Percentiles rank a stretch among this genome's conserved stretches.
These are phyloP conservation scores for Hipparchia semele DNA, from an alignment of 2,888 invertebrate species.

Conservation along the genomic window DNA sequence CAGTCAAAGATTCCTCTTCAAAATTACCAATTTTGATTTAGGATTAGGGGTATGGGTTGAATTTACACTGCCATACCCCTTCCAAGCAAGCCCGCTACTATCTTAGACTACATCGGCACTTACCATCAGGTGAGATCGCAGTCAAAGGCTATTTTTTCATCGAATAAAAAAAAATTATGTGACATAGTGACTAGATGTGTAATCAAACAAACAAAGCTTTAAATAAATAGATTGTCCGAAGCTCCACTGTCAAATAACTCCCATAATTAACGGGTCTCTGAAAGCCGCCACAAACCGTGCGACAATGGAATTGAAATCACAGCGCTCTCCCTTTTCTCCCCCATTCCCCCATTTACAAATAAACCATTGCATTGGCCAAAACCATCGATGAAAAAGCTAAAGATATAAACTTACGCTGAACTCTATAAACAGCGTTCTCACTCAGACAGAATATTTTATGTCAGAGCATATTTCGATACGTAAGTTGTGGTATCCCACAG, in stretches of 20 bases:
- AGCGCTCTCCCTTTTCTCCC: conserved; percentile 56
- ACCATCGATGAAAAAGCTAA: not conserved
- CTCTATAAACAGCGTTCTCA: too few species aligned
- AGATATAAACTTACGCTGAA: not conserved
- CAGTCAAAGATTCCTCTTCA: too few species aligned
- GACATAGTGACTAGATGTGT: not conserved
- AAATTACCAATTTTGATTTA: too few species aligned
- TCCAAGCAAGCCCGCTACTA: too few species aligned
- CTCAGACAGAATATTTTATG: too few species aligned
- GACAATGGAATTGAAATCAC: conserved; percentile 29
- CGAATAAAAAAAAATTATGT: not conserved
- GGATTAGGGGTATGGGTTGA: too few species aligned
- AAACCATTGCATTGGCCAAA: conserved; percentile 61
- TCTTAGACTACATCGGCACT: too few species aligned
- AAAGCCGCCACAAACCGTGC: conserved; percentile 15
- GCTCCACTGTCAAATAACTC: conserved; percentile 5
- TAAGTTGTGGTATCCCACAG: too few species aligned
- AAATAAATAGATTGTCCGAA: conserved; percentile 2
- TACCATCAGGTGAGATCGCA: too few species aligned
- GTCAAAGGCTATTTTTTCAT: too few species aligned
- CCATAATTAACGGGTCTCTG: conserved; percentile 14
- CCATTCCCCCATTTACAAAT: conserved; percentile 69
- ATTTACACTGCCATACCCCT: too few species aligned
- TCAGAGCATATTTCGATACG: too few species aligned
- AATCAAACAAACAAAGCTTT: conserved; percentile 7